Percentiles rank a stretch among this genome's conserved stretches.
phyloP scores from a whole-genome alignment of 2,888 invertebrate species.

The Phortica okadai region DNA sequence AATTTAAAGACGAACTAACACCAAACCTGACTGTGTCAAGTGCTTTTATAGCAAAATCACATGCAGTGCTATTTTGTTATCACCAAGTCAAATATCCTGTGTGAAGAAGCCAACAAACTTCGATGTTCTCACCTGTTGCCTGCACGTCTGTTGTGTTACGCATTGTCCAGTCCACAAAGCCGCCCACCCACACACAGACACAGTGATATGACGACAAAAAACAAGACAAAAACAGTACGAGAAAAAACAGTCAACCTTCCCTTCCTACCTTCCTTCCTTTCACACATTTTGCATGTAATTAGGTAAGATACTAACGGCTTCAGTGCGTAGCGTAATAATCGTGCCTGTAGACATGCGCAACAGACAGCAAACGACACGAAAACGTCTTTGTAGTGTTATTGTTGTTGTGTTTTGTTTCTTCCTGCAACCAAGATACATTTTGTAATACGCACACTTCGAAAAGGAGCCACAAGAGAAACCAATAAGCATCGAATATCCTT shows the following conservation, averaged over 20 bases:
- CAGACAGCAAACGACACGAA: not conserved
- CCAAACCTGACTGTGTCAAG: not conserved
- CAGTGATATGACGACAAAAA: not conserved
- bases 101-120: not conserved
- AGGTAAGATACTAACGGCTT: slow-evolving; percentile 6
- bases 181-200: not conserved
- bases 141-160: not conserved
- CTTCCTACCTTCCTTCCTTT: not conserved
- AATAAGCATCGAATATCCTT: slow-evolving; percentile 15
- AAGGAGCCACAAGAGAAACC: not conserved
- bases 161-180: not conserved
- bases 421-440: not conserved
- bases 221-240: not conserved
- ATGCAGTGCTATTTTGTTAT: not conserved
- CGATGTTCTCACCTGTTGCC: slow-evolving; percentile 20
- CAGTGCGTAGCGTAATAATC: not conserved
- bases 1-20: slow-evolving; percentile 13
- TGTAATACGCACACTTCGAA: no score
- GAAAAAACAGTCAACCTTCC: not conserved
- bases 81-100: not conserved
- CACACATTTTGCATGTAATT: not conserved
- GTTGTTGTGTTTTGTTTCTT: not conserved
- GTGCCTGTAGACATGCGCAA: slow-evolving; percentile 17
- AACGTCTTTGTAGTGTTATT: not conserved
- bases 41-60: slow-evolving; percentile 21